phyloP scores from a whole-genome alignment of 2,888 invertebrate genomes.

The Sphecodes monilicornis region DNA sequence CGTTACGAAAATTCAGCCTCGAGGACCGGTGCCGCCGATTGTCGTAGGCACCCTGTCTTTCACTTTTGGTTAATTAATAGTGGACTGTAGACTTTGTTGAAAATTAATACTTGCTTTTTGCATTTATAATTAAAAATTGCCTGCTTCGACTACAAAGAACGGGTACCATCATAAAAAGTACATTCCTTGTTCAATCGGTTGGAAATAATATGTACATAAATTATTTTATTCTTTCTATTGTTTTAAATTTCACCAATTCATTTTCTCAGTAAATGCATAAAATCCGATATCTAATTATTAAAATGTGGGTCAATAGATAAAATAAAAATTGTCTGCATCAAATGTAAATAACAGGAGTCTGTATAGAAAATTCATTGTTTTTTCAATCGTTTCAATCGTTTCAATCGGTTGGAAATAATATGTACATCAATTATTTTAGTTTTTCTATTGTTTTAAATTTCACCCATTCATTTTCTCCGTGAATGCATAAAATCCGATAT shows the following conservation, averaged over 20 bases:
- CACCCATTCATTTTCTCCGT: neutral
- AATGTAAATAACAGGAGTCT: too few relatives aligned
- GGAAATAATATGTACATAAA: neutral
- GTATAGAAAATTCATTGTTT: too few relatives aligned
- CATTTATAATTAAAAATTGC: too few relatives aligned
- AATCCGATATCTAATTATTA: neutral
- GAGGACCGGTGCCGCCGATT: neutral
- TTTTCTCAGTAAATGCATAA: neutral
- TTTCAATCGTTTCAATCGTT: too few relatives aligned
- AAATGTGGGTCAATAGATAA: too few relatives aligned
- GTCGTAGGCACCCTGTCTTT: neutral
- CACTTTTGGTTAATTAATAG: neutral
- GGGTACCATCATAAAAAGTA: too few relatives aligned
- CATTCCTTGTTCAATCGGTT: too few relatives aligned
- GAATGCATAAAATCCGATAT: neutral
- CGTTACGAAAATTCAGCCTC: conserved; percentile 27
- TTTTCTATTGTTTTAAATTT: neutral
- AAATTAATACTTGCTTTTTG: neutral
- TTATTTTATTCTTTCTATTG: too few relatives aligned
- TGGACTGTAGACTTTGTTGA: too few relatives aligned
- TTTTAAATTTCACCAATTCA: neutral
- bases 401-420: neutral
- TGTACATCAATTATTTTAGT: too few relatives aligned
- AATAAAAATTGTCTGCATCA: neutral
- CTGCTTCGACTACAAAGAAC: too few relatives aligned